Percentiles rank a stretch among this genome's conserved stretches.
Conservation (phyloP, 2,797 vertebrate species). For the Gallinago stenura region DNA sequence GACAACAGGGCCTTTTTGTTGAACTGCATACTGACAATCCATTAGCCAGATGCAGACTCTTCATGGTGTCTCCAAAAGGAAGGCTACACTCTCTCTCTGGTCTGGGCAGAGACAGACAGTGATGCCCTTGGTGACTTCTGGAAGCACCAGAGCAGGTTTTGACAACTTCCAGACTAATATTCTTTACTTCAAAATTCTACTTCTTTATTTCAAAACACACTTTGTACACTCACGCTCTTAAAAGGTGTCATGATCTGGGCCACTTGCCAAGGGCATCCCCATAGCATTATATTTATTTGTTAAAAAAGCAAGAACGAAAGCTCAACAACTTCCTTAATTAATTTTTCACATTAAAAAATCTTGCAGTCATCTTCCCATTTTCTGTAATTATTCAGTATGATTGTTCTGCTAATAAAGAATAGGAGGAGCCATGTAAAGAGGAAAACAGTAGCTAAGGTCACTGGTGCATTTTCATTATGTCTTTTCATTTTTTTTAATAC, state of each 20-base stretch:
- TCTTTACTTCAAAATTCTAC: neutral
- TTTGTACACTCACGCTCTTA: neutral
- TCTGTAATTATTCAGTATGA: neutral
- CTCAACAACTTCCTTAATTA: neutral
- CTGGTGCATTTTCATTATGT: neutral
- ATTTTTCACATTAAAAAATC: neutral
- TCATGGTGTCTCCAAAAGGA: neutral
- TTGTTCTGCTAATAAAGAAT: neutral
- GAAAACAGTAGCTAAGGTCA: neutral
- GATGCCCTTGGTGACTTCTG: neutral
- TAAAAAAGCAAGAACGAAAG: neutral
- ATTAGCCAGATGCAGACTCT: neutral
- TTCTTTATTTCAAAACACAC: neutral
- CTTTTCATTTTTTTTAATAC: neutral
- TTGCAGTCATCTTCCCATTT: neutral
- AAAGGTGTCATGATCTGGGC: neutral
- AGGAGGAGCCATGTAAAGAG: neutral
- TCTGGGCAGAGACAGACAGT: neutral
- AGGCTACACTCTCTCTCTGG: too few species aligned
- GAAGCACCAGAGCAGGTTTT: neutral
- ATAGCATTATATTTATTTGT: neutral
- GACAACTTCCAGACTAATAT: neutral
- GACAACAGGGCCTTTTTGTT: neutral
- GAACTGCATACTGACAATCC: neutral
- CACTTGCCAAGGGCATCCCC: neutral